These are phyloP conservation scores for Drosophila azteca DNA, from an alignment of 1,140 invertebrate genomes.

Conservation along the genomic window DNA sequence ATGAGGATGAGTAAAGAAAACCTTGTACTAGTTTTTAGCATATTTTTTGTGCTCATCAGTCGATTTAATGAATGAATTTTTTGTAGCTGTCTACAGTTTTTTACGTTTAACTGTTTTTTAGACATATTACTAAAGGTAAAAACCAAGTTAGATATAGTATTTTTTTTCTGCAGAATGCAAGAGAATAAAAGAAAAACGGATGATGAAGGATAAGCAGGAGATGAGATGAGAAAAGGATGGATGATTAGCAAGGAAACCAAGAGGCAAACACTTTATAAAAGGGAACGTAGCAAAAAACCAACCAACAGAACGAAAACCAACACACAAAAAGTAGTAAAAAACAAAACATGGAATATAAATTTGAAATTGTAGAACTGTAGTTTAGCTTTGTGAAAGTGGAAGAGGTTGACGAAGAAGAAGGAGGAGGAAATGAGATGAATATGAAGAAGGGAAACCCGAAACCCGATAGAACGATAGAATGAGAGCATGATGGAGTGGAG, in stretches of 20 bases:
- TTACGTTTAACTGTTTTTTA: constrained; percentile 77
- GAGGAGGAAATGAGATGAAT: too few species aligned
- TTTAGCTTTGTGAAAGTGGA: constrained; percentile 52
- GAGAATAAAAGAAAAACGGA: constrained; percentile 16
- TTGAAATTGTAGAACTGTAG: constrained; percentile 60
- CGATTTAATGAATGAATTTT: constrained; percentile 76
- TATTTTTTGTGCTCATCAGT: constrained; percentile 82
- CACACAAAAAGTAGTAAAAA: constrained; percentile 40
- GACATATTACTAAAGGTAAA: constrained; percentile 56
- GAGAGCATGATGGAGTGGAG: not conserved
- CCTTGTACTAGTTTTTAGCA: constrained; percentile 79
- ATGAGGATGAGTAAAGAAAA: constrained; percentile 34
- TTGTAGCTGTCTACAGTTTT: constrained; percentile 81
- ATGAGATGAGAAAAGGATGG: not conserved
- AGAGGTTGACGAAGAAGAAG: not conserved
- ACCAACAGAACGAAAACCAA: constrained; percentile 27
- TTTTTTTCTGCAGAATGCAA: constrained; percentile 54
- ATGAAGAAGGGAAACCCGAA: not conserved
- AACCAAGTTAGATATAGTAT: constrained; percentile 46
- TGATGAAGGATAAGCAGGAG: not conserved
- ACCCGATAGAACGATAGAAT: constrained; percentile 1
- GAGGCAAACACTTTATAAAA: constrained; percentile 73
- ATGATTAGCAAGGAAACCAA: constrained; percentile 50
- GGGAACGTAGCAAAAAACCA: constrained; percentile 38
- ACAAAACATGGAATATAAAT: constrained; percentile 43